These are phyloP conservation scores for Campoletis raptor DNA, from an alignment of 2,888 invertebrate genomes.

Conservation along the genomic window DNA sequence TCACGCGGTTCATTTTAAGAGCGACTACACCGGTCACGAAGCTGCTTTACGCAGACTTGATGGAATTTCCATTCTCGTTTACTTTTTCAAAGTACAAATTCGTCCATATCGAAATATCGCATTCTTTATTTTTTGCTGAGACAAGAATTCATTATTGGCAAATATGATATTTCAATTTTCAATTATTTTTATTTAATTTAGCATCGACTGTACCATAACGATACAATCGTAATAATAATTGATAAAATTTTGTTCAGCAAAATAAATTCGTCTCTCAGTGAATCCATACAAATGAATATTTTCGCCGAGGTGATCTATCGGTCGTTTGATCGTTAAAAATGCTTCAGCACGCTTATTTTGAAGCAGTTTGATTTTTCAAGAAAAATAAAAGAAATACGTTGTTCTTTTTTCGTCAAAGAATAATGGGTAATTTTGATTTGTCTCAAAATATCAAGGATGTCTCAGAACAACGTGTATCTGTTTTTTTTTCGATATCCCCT, in stretches of 20 bases:
- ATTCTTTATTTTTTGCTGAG: background rate
- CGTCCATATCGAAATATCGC: background rate
- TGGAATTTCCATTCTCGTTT: conserved; percentile 87
- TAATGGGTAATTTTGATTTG: no score
- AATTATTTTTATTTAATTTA: no score
- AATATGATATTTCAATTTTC: background rate
- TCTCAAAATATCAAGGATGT: no score
- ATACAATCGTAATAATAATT: background rate
- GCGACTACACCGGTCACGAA: conserved; percentile 87
- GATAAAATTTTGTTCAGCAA: background rate
- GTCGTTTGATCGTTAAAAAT: no score
- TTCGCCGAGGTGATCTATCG: background rate
- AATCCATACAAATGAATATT: background rate
- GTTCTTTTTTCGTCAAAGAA: no score
- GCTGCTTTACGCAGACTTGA: conserved; percentile 87
- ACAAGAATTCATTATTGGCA: background rate
- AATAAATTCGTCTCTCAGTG: background rate
- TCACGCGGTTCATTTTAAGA: conserved; percentile 88
- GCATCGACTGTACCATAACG: background rate
- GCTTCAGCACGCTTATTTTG: no score
- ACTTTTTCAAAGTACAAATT: conserved; percentile 86
- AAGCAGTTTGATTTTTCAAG: background rate
- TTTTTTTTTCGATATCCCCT: no score
- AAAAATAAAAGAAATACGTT: background rate
- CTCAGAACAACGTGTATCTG: background rate